Evolutionary conservation across 2,113 vertebrate species (phyloP).

Genomic region (Planiliza haematocheilus): DNA sequence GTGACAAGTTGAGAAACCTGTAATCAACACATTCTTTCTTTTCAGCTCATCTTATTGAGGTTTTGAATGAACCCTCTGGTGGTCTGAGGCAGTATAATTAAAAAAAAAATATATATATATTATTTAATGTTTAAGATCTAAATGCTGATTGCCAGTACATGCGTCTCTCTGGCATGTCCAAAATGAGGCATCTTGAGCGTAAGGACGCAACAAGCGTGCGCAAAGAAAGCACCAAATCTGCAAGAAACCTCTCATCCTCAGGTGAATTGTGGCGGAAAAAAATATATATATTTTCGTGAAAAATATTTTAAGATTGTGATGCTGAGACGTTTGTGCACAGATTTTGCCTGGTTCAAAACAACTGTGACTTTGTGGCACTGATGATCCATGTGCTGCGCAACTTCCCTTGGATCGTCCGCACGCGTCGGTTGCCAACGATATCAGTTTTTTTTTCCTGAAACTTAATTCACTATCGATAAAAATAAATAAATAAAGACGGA

Average conservation of each 20-base stretch:
- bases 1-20: conserved; percentile 39
- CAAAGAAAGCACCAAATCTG: neutral
- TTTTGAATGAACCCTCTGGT: conserved; percentile 14
- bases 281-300: too few relatives aligned
- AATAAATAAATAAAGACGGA: neutral
- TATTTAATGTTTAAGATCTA: too few relatives aligned
- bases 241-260: neutral
- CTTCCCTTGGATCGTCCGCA: too few relatives aligned
- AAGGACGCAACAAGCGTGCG: neutral
- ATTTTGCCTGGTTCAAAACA: too few relatives aligned
- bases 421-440: too few relatives aligned
- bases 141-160: neutral
- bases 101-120: too few relatives aligned
- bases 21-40: conserved; percentile 50
- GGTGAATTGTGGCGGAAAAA: too few relatives aligned
- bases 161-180: neutral
- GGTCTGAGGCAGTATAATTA: conserved; percentile 6
- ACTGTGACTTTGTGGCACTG: too few relatives aligned
- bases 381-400: too few relatives aligned
- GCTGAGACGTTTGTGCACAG: too few relatives aligned
- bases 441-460: neutral
- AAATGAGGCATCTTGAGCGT: neutral
- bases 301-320: too few relatives aligned
- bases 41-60: conserved; percentile 9
- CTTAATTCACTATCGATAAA: neutral